phyloP scores from a whole-genome alignment of 2,888 invertebrate species.

The Ernsta delagoae region DNA sequence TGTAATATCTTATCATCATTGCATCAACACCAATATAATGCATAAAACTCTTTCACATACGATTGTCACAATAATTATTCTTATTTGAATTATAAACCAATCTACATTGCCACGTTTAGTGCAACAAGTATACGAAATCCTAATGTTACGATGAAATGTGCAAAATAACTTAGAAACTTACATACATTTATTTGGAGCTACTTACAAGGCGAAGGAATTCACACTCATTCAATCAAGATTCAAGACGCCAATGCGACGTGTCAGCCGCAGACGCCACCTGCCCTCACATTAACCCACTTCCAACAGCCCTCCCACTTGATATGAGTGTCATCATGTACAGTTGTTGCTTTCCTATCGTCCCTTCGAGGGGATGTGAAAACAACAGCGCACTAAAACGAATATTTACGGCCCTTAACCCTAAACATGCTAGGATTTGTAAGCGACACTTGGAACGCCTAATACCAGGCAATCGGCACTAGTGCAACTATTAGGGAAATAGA shows the following conservation, averaged over 20 bases:
- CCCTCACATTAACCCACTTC: constrained; percentile 18
- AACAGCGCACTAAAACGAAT: constrained; percentile 4
- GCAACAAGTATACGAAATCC: neutral
- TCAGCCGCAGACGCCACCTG: neutral
- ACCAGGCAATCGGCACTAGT: too few relatives aligned
- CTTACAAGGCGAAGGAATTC: neutral
- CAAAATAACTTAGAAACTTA: neutral
- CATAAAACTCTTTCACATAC: neutral
- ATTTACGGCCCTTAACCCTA: neutral
- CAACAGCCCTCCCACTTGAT: constrained; percentile 16
- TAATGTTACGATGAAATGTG: too few relatives aligned
- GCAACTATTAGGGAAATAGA: too few relatives aligned
- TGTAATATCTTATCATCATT: constrained; percentile 2
- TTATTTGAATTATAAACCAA: too few relatives aligned
- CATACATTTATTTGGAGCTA: neutral
- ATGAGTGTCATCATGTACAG: constrained; percentile 22
- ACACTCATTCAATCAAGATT: neutral
- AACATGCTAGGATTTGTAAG: too few relatives aligned
- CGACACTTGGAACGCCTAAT: too few relatives aligned
- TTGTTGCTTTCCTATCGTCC: neutral
- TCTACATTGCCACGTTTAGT: neutral
- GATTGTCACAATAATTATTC: too few relatives aligned
- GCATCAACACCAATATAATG: neutral
- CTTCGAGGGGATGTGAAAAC: constrained; percentile 8
- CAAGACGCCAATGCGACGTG: neutral